These are phyloP conservation scores for Probaryconus sp. DNA, from an alignment of 1,140 invertebrate species.

Conservation along the genomic window DNA sequence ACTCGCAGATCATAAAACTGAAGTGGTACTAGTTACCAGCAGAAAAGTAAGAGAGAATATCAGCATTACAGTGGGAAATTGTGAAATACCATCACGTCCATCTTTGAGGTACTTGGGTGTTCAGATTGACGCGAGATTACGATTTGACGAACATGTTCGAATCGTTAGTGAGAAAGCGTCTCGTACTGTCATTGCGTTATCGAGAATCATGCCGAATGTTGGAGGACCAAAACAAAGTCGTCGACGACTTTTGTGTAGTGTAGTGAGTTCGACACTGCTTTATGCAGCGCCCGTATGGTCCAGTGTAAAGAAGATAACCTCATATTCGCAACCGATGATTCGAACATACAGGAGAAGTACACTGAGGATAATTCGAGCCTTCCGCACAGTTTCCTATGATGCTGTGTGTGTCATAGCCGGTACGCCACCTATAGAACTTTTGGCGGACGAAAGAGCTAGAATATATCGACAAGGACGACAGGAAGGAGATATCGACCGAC, in stretches of 20 bases:
- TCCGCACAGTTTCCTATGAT: constrained; percentile 49
- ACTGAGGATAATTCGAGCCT: constrained; percentile 32
- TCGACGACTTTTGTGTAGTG: background rate
- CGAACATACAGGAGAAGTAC: constrained; percentile 10
- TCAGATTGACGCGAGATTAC: no score
- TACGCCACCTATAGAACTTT: constrained; percentile 47
- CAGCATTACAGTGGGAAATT: background rate
- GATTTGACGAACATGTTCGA: constrained; percentile 18
- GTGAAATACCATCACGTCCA: background rate
- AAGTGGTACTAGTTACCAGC: constrained; percentile 14
- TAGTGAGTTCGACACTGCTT: background rate
- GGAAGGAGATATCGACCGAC: background rate
- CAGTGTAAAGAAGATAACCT: background rate
- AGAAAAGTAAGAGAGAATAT: background rate
- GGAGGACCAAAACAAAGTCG: constrained; percentile 5
- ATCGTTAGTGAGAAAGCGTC: constrained; percentile 4
- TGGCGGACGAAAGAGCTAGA: constrained; percentile 32
- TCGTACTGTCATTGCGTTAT: background rate
- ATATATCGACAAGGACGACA: background rate
- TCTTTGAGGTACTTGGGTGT: constrained; percentile 8
- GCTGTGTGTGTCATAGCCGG: constrained; percentile 48
- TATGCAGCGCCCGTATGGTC: constrained; percentile 35
- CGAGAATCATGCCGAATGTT: constrained; percentile 27
- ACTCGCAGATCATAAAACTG: constrained; percentile 17
- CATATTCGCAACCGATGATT: background rate